Evolutionary conservation across 1,140 invertebrate species (phyloP), one percentile per base, ranked within the genome.

Genomic region (Drosophila auraria): DNA sequence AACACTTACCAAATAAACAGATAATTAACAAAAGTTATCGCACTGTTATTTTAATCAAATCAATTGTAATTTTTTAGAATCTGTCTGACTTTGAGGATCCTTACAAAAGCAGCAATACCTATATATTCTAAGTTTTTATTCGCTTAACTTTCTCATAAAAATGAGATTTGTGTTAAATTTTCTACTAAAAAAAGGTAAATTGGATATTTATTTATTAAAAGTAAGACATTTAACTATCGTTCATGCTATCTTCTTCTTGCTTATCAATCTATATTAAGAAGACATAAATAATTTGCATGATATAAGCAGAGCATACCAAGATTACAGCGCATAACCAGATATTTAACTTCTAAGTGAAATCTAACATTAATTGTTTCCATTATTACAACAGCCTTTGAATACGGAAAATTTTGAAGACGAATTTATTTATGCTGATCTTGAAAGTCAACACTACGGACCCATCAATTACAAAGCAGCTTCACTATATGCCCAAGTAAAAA

Each of bases 381-480:
- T 62, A 25, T 81, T 27, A 33, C 20, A 58, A 94, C 94, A 94
- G 87, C 95, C 95, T 30, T 56, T 93, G 33, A 81, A 90, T 73
- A 65, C 89, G 30, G 64, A 83, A 57, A 95, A 96, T 82, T 95
- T 95, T 86, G 95, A 95, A 91, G 97, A 96, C 93, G 97, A 96
- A 93, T 94, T 98, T 92, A 96, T 97, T 91, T 98, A 98, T 93
- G 97, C 97, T 45, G 97, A 98, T 94, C 96, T 97, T 74, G 97
- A 98, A 92, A 96, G 97, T 93, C 95, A 96, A 76, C 91, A 92
- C 59, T 92, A 91, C 93, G 97, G 97, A 68, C 97, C 97, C 38
- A 97, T 98, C 90, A 97, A 97, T 93, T 98, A 98, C 94, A 98
- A 98, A 93, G 96, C 96, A 70, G 97, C 97, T 47, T 97, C 97